These are phyloP conservation scores for Microctonus hyperodae DNA, from an alignment of 2,888 invertebrate species.

Conservation along the genomic window DNA sequence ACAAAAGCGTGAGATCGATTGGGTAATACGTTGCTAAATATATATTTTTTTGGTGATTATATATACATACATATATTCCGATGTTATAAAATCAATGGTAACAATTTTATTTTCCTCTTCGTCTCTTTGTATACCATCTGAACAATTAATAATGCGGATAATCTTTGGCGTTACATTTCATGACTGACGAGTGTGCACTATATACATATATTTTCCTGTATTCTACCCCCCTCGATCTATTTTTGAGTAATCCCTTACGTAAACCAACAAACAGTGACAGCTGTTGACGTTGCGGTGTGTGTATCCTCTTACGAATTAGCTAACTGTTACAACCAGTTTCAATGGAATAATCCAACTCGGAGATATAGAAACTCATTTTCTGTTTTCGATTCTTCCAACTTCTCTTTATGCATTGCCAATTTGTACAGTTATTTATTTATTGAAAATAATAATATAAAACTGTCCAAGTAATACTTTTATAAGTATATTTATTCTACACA, in stretches of 20 bases:
- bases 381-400: neutral
- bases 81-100: neutral
- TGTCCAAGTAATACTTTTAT: neutral
- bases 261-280: slow-evolving; percentile 61
- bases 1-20: too few species aligned
- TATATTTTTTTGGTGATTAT: too few species aligned
- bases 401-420: neutral
- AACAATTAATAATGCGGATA: slow-evolving; percentile 58
- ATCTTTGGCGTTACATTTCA: slow-evolving; percentile 51
- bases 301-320: slow-evolving; percentile 44
- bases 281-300: slow-evolving; percentile 52
- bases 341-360: neutral
- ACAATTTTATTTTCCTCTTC: neutral
- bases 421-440: neutral
- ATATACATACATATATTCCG: neutral
- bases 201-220: neutral
- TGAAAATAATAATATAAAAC: neutral
- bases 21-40: too few species aligned
- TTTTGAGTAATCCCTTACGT: slow-evolving; percentile 58
- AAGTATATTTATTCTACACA: neutral
- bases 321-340: slow-evolving; percentile 29
- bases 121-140: slow-evolving; percentile 10
- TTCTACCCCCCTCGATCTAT: slow-evolving; percentile 47
- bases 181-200: slow-evolving; percentile 45
- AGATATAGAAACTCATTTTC: too few species aligned